These are phyloP conservation scores for Ceratina australensis DNA, from an alignment of 1,140 invertebrate species.

Conservation along the genomic window DNA sequence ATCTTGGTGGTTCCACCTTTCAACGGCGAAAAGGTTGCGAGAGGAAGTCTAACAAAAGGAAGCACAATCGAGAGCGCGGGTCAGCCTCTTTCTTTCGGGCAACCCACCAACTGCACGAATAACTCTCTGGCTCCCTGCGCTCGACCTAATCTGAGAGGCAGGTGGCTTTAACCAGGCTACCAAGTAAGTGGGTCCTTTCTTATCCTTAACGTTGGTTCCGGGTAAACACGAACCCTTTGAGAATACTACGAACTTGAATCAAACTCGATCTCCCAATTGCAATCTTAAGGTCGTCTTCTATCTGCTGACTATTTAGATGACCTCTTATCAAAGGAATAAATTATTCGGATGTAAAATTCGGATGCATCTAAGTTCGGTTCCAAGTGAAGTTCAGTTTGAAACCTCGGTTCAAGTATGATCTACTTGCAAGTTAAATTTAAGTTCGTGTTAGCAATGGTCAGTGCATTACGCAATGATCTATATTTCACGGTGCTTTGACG, in stretches of 20 bases:
- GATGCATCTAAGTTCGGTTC: too few relatives aligned
- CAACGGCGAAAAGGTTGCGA: too few relatives aligned
- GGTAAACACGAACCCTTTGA: not conserved
- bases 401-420: too few relatives aligned
- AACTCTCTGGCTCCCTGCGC: conserved; percentile 13
- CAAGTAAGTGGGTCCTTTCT: conserved; percentile 61
- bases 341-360: too few relatives aligned
- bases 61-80: conserved; percentile 23
- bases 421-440: too few relatives aligned
- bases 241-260: not conserved
- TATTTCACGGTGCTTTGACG: too few relatives aligned
- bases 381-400: too few relatives aligned
- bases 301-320: too few relatives aligned
- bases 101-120: conserved; percentile 7
- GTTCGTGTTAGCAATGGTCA: too few relatives aligned
- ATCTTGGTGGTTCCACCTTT: too few relatives aligned
- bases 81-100: conserved; percentile 21
- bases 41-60: conserved; percentile 34
- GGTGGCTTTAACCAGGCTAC: conserved; percentile 47
- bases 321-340: too few relatives aligned
- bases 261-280: not conserved
- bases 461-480: too few relatives aligned
- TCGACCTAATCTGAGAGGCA: conserved; percentile 38
- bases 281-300: not conserved
- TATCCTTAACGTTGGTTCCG: conserved; percentile 16